phyloP scores from a whole-genome alignment of 2,888 invertebrate species.

The Toxonevra muliebris region DNA sequence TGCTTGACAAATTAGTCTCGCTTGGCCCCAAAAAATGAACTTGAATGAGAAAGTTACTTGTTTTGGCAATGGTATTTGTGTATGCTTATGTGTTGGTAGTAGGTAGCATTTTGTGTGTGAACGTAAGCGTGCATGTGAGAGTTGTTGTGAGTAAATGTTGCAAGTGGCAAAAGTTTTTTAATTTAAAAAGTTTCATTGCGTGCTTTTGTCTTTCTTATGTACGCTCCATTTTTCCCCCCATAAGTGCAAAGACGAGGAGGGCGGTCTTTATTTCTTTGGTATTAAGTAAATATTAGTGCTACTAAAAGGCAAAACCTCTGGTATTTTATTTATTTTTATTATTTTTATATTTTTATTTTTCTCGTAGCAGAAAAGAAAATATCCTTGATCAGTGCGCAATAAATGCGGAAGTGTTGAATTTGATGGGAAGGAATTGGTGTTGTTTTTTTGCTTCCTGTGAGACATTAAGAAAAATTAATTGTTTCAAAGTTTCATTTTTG shows the following conservation, averaged over 20 bases:
- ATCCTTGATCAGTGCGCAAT: too few relatives aligned
- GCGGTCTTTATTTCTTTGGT: neutral
- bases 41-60: constrained; percentile 1
- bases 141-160: neutral
- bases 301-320: neutral
- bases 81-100: neutral
- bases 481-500: too few relatives aligned
- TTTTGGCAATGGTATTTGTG: neutral
- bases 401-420: too few relatives aligned
- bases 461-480: too few relatives aligned
- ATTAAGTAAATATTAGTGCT: neutral
- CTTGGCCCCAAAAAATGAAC: neutral
- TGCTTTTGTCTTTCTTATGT: constrained; percentile 1
- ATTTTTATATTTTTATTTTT: neutral
- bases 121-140: neutral
- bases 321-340: neutral
- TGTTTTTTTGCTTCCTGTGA: too few relatives aligned
- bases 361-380: neutral
- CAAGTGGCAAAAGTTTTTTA: constrained; percentile 50
- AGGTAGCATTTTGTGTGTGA: neutral
- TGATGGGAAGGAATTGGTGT: too few relatives aligned
- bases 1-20: constrained; percentile 19
- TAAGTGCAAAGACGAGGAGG: neutral
- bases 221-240: neutral
- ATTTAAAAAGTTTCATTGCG: constrained; percentile 51